These are phyloP conservation scores for Myotis daubentonii DNA, from an alignment of 2,797 vertebrate genomes.

Conservation along the genomic window DNA sequence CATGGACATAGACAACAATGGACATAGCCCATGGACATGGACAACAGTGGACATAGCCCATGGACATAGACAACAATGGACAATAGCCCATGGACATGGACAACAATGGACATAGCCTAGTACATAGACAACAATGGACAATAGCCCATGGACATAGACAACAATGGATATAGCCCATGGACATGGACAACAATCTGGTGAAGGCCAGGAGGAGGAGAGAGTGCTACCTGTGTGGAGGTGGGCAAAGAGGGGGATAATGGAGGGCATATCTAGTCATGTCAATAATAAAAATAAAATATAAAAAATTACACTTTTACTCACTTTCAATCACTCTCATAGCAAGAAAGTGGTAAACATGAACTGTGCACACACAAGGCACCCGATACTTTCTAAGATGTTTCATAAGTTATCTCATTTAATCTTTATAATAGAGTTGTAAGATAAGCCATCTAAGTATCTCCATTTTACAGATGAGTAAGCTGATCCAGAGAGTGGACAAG, in stretches of 20 bases:
- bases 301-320: background rate
- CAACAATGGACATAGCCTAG: no score
- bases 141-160: no score
- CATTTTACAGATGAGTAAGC: background rate
- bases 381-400: background rate
- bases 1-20: no score
- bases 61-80: no score
- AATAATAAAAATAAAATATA: background rate
- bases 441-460: background rate
- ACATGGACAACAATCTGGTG: background rate
- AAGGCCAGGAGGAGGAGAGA: background rate
- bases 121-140: no score
- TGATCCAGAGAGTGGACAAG: background rate
- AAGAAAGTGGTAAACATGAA: background rate
- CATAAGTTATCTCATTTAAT: background rate
- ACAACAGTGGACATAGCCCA: no score
- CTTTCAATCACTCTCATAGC: background rate
- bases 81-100: no score
- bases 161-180: background rate
- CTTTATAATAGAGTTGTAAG: background rate
- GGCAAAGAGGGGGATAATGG: background rate
- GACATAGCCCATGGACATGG: no score
- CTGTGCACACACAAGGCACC: background rate
- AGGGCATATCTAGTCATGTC: background rate
- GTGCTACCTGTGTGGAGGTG: background rate